These are phyloP conservation scores for Rhabdomys pumilio DNA, from an alignment of 2,797 vertebrate species.

Conservation along the genomic window DNA sequence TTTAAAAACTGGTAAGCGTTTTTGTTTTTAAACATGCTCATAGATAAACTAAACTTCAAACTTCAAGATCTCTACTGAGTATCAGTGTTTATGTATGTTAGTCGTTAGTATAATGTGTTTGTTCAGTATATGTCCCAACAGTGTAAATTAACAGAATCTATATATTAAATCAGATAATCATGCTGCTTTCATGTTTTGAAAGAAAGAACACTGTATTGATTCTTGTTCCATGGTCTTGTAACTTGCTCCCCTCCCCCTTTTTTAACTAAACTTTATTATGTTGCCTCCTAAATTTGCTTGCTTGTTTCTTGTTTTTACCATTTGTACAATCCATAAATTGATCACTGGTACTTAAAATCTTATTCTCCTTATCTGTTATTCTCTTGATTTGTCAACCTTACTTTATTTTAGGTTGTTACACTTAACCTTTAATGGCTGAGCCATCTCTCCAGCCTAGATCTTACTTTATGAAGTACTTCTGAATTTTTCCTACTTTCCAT, in stretches of 20 bases:
- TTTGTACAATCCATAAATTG: not conserved
- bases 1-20: not conserved
- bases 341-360: not conserved
- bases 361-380: not conserved
- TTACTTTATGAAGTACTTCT: not conserved
- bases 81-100: conserved; percentile 2
- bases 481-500: not conserved
- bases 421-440: not conserved
- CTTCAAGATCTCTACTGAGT: not conserved
- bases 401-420: not conserved
- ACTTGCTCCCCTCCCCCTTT: not conserved
- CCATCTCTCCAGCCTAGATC: not conserved
- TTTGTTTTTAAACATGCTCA: not conserved
- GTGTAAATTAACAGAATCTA: not conserved
- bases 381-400: not conserved
- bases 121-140: conserved; percentile 39
- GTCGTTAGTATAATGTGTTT: not conserved
- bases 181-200: conserved; percentile 32
- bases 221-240: conserved; percentile 37
- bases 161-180: not conserved
- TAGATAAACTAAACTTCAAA: not conserved
- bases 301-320: conserved; percentile 33
- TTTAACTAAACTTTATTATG: conserved; percentile 3
- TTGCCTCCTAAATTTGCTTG: not conserved
- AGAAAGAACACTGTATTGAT: not conserved